A percentile compares a stretch with the other conserved stretches of the same genome.
Conservation (phyloP, 2,888 invertebrate genomes). For the Epiblema foenella region DNA sequence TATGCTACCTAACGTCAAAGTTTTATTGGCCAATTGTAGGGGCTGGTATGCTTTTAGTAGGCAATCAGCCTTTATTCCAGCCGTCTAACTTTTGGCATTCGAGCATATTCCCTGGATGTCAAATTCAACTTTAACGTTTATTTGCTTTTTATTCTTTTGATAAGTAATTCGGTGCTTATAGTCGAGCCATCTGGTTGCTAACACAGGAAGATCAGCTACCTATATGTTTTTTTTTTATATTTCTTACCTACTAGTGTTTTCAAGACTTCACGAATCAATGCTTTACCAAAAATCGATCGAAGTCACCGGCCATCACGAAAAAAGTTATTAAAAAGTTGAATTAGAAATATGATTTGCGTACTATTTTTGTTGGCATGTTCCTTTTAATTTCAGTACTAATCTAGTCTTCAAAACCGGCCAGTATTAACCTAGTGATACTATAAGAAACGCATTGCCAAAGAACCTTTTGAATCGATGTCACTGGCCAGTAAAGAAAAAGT, state of each 20-base stretch:
- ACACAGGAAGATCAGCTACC: background rate
- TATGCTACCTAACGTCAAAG: slow-evolving; percentile 35
- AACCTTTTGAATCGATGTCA: background rate
- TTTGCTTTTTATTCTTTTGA: slow-evolving; percentile 1
- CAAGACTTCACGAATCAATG: background rate
- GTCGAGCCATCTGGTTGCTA: background rate
- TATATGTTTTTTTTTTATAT: background rate
- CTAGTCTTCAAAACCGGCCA: slow-evolving; percentile 18
- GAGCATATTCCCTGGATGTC: slow-evolving; percentile 25
- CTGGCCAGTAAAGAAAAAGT: slow-evolving; percentile 24
- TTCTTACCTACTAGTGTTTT: background rate
- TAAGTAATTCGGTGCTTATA: too few relatives aligned
- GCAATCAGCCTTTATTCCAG: slow-evolving; percentile 33
- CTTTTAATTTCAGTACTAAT: background rate
- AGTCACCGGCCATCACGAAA: slow-evolving; percentile 18
- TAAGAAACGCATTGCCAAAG: background rate
- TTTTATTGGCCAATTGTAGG: slow-evolving; percentile 33
- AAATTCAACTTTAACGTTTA: slow-evolving; percentile 21
- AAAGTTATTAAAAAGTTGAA: slow-evolving; percentile 25
- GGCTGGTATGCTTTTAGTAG: slow-evolving; percentile 22
- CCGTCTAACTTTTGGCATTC: slow-evolving; percentile 28
- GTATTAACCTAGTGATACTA: background rate
- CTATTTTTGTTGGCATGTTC: background rate
- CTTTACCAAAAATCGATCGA: background rate
- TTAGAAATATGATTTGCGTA: slow-evolving; percentile 38